A percentile compares a stretch with the other conserved stretches of the same genome.
phyloP scores from a whole-genome alignment of 2,888 invertebrate genomes.

The Chloroclysta siterata region DNA sequence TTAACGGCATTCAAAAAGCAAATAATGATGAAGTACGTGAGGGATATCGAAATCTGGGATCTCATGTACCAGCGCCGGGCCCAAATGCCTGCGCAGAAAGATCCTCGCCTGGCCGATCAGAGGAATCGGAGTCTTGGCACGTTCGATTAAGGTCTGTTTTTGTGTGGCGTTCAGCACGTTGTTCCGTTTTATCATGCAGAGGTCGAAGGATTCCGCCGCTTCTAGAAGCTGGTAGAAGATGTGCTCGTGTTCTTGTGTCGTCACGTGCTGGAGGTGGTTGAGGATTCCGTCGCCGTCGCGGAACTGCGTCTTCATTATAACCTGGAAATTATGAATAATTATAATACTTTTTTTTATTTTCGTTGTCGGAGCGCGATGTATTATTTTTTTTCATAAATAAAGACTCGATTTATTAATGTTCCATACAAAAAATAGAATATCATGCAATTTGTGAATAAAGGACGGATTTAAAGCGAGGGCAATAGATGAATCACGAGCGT shows the following conservation, averaged over 20 bases:
- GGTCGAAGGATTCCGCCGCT: slow-evolving; percentile 91
- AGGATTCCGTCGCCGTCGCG: slow-evolving; percentile 93
- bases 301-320: slow-evolving; percentile 93
- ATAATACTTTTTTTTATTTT: not conserved
- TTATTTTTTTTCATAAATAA: no score
- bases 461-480: no score
- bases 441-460: no score
- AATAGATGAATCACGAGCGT: no score
- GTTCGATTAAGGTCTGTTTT: slow-evolving; percentile 86
- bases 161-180: slow-evolving; percentile 87
- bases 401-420: no score
- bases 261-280: slow-evolving; percentile 90
- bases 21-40: slow-evolving; percentile 86
- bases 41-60: slow-evolving; percentile 87
- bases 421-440: no score
- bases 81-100: slow-evolving; percentile 84
- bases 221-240: slow-evolving; percentile 88
- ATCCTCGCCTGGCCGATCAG: slow-evolving; percentile 88
- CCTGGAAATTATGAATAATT: slow-evolving; percentile 66
- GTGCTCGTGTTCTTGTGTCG: slow-evolving; percentile 71
- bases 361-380: no score
- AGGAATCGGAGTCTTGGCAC: slow-evolving; percentile 88
- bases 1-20: slow-evolving; percentile 88
- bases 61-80: slow-evolving; percentile 82
- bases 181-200: slow-evolving; percentile 91